Base-by-base conservation (phyloP, 2,888 invertebrate species). In the Eupithecia vulgata region DNA sequence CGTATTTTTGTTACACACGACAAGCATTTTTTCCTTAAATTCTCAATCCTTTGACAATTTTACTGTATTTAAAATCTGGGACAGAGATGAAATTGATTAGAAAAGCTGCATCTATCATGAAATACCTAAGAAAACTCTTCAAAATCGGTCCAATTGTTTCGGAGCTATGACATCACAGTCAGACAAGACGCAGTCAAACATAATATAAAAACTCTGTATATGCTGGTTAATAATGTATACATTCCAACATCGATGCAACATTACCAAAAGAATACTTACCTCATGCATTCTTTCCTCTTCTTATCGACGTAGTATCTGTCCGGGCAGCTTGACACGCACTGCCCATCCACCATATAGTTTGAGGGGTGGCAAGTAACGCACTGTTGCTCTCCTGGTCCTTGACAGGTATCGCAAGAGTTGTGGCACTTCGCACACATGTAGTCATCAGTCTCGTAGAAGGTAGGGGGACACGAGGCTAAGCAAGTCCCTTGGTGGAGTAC, bases 391-490 rank as follows among this genome's bases (percentile, higher is more conserved):
- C 96, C 96, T 21, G 97, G 95, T 42, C 97, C 98, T 81, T 95
- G 96, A 88, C 98, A 98, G 35, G 97, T 97, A 83, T 97, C 96
- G 88, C 98, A 98, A 35, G 96, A 95, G 68, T 96, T 90, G 90
- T 98, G 97, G 86, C 98, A 98, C 68, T 96, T 95, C 48, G 96
- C 96, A 88, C 98, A 98, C 95, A 96, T 96, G 90, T 98, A 97
- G 88, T 98, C 98, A 83, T 98, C 97, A 3, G 97, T 97, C 91
- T 98, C 98, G 85, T 96, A 98, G 62, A 97, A 97, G 79, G 97
- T 96, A 21, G 95, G 87, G 0, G 98, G 98, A 90, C 98, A 98
- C 0, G 97, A 96, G 8, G 98, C 97, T 81, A 97, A 95, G 90
- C 98, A 98, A 82, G 96, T 96, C 83, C 97, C 97, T 78, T 97